Evolutionary conservation across 2,888 invertebrate genomes (phyloP), one percentile per base, ranked within the genome.

Genomic region (Esperia sulphurella): DNA sequence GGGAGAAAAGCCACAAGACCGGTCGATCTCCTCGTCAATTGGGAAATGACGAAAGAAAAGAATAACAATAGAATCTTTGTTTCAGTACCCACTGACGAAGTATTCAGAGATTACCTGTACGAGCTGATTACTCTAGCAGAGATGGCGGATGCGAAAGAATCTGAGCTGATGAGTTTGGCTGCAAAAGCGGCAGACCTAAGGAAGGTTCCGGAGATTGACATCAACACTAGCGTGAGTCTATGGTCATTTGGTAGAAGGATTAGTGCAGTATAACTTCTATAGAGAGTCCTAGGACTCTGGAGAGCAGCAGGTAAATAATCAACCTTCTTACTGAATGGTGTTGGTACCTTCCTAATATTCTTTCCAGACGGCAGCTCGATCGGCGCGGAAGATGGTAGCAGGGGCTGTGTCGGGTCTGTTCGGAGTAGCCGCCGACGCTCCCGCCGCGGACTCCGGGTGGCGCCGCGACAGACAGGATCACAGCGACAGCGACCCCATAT

Each of bases 401-500:
- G 88, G 89, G 12, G 86, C 90, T 0, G 81, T 88, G 44, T 83
- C 86, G 0, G 89, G 86, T 0, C 56, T 89, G 51, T 88, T 88
- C 59, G 90, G 88, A 0, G 88, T 90, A 45, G 91, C 75, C 13
- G 83, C 79, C 50, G 89, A 90, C 65, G 82, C 86, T 52, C 90
- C 76, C 45, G 76, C 68, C 45, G 75, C 75, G 10, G 89, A 78
- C 61, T 75, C 77, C 41, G 89, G 77, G 31, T 85, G 85, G 83
- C 69, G 79, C 47, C 85, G 75, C 44, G 87, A 82, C 43, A 68
- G 88, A 1, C 82, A 83, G 31, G 87, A 85, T 14, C 92, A 92
- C 12, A 93, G 92, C 55, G 94, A 94, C 65, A 93, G 93, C 61
- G 93, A 93, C 55, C 92, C 91, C 30, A 87, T 92, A 56, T 91